Evolutionary conservation across 2,797 vertebrate genomes (phyloP).

Genomic region (Sebastiscus albofasciatus): DNA sequence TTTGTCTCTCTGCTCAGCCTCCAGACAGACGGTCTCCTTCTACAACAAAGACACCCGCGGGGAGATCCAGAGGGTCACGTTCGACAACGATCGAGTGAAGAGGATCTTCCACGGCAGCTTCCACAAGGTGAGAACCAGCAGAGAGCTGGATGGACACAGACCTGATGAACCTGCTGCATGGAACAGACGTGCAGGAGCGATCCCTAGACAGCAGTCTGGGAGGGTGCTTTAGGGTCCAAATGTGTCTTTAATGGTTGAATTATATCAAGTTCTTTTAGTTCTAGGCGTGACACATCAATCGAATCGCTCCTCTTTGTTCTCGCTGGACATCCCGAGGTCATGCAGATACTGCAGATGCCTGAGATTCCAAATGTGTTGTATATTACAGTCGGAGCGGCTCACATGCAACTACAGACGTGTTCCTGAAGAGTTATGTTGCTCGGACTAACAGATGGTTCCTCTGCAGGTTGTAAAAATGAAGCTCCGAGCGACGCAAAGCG

Average conservation of each 20-base stretch:
- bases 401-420: conserved; percentile 36
- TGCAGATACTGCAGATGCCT: conserved; percentile 37
- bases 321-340: conserved; percentile 31
- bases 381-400: conserved; percentile 34
- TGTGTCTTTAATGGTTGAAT: conserved; percentile 9
- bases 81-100: conserved; percentile 89
- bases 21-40: conserved; percentile 91
- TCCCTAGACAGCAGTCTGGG: neutral
- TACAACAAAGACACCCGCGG: conserved; percentile 94
- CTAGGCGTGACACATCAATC: conserved; percentile 27
- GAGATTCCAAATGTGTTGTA: conserved; percentile 64
- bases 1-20: conserved; percentile 76
- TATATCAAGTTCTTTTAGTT: neutral
- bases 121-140: conserved; percentile 91
- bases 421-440: conserved; percentile 16
- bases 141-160: neutral
- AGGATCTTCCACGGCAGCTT: conserved; percentile 97
- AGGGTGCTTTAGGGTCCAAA: neutral
- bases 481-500: neutral
- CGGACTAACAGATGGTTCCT: conserved; percentile 47
- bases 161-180: neutral
- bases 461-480: conserved; percentile 22
- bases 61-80: conserved; percentile 89
- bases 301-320: conserved; percentile 39
- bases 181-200: neutral